A percentile compares a stretch with the other conserved stretches of the same genome.
phyloP scores from a whole-genome alignment of 2,113 vertebrate species.

The Capricornis sumatraensis region DNA sequence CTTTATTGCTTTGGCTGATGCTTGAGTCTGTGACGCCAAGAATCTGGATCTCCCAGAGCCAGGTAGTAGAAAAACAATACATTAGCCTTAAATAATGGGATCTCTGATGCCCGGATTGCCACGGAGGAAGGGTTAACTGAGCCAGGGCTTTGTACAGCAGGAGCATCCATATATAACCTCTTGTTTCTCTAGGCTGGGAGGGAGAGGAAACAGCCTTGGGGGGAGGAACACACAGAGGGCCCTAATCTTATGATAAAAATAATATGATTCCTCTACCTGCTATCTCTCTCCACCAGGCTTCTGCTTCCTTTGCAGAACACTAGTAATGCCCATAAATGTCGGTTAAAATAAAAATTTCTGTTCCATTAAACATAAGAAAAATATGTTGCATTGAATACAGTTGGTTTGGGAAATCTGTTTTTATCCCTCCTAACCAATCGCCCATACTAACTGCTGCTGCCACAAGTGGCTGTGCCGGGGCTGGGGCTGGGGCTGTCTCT shows the following conservation, averaged over 20 bases:
- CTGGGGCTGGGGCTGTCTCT: not conserved
- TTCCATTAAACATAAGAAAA: conserved; percentile 83
- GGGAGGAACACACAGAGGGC: conserved; percentile 56
- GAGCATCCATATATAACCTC: conserved; percentile 59
- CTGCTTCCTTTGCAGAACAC: conserved; percentile 57
- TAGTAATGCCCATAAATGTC: conserved; percentile 71
- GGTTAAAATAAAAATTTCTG: conserved; percentile 81
- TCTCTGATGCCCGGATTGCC: conserved; percentile 21
- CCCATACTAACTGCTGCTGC: conserved; percentile 74
- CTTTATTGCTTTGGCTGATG: conserved; percentile 72
- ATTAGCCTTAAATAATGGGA: conserved; percentile 69
- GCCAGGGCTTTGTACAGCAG: conserved; percentile 15
- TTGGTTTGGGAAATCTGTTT: conserved; percentile 81
- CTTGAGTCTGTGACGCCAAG: conserved; percentile 5
- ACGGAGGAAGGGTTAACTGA: conserved; percentile 67
- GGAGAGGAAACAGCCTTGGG: conserved; percentile 39
- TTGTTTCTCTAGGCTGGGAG: conserved; percentile 54
- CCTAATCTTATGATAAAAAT: conserved; percentile 74
- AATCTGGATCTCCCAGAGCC: conserved; percentile 51
- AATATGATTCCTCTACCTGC: conserved; percentile 74
- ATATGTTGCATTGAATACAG: conserved; percentile 78
- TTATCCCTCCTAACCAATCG: conserved; percentile 74
- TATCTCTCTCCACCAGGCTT: conserved; percentile 70
- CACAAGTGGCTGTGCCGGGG: not conserved
- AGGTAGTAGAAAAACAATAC: conserved; percentile 48